Evolutionary conservation across 2,113 vertebrate species (phyloP).

Genomic region (Sorex araneus): DNA sequence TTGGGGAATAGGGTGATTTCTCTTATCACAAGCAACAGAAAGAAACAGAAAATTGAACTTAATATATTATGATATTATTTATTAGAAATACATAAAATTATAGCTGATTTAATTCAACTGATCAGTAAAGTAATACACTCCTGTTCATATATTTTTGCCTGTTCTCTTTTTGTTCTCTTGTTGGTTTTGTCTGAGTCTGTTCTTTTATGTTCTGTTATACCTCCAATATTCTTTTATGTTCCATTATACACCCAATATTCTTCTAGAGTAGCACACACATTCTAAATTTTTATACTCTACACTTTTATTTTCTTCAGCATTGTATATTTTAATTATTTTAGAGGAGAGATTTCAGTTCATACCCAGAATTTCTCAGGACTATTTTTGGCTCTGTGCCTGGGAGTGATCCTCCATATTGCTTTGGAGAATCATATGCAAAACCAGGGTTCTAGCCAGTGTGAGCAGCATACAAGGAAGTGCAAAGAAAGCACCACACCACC

Average conservation of each 20-base stretch:
- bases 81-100: conserved; percentile 67
- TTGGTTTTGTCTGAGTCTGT: not conserved
- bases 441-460: too few species aligned
- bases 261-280: not conserved
- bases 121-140: conserved; percentile 21
- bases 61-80: conserved; percentile 5
- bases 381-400: too few species aligned
- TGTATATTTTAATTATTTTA: too few species aligned
- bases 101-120: conserved; percentile 69
- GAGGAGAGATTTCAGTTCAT: too few species aligned
- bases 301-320: too few species aligned
- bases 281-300: not conserved
- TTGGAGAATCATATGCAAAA: too few species aligned
- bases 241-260: not conserved
- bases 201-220: conserved; percentile 25
- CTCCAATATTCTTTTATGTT: not conserved
- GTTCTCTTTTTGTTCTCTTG: not conserved
- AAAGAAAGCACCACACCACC: too few species aligned
- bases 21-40: conserved; percentile 83
- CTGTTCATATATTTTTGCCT: conserved; percentile 52
- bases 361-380: too few species aligned
- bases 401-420: too few species aligned
- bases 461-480: too few species aligned
- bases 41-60: conserved; percentile 38
- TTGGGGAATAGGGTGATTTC: conserved; percentile 61